phyloP scores from a whole-genome alignment of 2,797 vertebrate species.

The Psittacula echo region DNA sequence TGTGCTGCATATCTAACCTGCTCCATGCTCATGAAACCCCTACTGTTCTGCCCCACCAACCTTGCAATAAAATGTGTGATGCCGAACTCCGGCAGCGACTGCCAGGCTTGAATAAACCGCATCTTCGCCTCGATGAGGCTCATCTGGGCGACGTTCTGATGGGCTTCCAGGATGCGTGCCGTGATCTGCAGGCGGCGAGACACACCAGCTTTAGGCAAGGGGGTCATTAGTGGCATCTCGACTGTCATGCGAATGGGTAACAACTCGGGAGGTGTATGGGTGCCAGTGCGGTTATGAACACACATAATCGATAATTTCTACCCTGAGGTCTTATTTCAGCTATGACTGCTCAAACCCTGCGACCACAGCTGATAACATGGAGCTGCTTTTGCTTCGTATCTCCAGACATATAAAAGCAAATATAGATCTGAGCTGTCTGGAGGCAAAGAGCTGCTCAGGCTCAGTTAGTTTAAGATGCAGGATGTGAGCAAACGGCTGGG shows the following conservation, averaged over 20 bases:
- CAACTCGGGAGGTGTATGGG: not conserved
- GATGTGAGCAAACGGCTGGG: not conserved
- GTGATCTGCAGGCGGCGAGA: slow-evolving; percentile 85
- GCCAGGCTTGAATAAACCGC: slow-evolving; percentile 98
- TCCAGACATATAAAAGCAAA: not conserved
- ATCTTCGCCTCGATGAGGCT: slow-evolving; percentile 99
- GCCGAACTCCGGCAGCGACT: slow-evolving; percentile 96
- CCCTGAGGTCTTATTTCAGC: not conserved
- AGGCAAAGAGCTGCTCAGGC: not conserved
- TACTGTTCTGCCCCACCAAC: slow-evolving; percentile 73
- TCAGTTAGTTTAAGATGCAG: not conserved
- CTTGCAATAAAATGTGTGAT: slow-evolving; percentile 97
- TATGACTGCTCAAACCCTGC: not conserved
- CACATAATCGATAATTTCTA: not conserved
- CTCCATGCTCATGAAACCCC: rapidly evolving
- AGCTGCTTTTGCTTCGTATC: not conserved
- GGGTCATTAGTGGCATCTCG: not conserved
- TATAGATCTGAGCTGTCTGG: not conserved
- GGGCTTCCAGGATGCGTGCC: slow-evolving; percentile 95
- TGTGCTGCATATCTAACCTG: rapidly evolving
- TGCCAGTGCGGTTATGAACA: not conserved
- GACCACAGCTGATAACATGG: rapidly evolving
- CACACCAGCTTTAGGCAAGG: not conserved
- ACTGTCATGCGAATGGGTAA: not conserved
- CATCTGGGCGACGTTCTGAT: slow-evolving; percentile 99